A percentile compares a stretch with the other conserved stretches of the same genome.
Evolutionary conservation across 1,140 invertebrate genomes (phyloP).

Genomic region (Phocides pigmalion): DNA sequence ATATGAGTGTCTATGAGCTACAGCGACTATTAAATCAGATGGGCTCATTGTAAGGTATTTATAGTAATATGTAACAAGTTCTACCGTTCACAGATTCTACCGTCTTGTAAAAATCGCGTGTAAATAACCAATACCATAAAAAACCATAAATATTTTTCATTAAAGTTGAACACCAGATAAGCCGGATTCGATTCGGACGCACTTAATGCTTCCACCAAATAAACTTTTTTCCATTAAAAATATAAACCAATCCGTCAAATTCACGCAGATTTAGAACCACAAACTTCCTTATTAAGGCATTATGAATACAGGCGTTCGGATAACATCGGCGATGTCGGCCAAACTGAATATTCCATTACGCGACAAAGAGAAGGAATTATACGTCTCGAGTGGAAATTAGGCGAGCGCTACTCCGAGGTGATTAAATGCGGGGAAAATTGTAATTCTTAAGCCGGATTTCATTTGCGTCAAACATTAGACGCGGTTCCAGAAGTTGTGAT

Average conservation of each 20-base stretch:
- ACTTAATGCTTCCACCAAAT: background rate
- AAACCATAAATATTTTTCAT: background rate
- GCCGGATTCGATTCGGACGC: background rate
- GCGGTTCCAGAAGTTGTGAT: background rate
- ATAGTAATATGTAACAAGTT: no score
- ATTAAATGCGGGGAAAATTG: constrained; percentile 63
- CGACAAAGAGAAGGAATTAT: constrained; percentile 65
- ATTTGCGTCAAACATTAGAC: constrained; percentile 18
- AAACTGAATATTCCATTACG: constrained; percentile 71
- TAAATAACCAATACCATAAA: no score
- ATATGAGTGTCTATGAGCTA: no score
- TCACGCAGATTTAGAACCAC: constrained; percentile 27
- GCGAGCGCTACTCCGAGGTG: constrained; percentile 56
- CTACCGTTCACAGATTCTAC: no score
- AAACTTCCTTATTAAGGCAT: constrained; percentile 53
- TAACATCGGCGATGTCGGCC: constrained; percentile 44
- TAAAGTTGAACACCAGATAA: constrained; percentile 2
- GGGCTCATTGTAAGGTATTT: no score
- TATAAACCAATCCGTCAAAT: constrained; percentile 33
- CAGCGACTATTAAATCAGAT: no score
- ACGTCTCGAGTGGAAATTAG: constrained; percentile 60
- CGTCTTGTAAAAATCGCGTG: no score
- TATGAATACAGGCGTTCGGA: constrained; percentile 44
- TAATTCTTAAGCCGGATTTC: constrained; percentile 54
- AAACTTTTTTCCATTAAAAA: constrained; percentile 22